phyloP scores from a whole-genome alignment of 1,140 invertebrate genomes.

The Pseudomyrmex pallidus region DNA sequence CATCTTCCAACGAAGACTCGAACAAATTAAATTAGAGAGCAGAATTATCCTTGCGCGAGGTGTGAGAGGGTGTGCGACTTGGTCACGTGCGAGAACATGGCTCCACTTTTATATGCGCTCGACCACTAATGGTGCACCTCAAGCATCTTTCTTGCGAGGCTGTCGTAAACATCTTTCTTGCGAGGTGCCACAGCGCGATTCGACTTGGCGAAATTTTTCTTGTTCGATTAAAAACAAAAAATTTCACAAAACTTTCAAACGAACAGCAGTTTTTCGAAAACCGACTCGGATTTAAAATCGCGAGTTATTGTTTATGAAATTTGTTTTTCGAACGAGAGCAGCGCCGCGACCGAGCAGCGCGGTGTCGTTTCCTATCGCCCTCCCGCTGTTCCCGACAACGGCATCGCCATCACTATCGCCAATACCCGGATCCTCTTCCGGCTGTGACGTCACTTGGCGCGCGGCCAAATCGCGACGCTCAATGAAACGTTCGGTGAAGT shows the following conservation, averaged over 20 bases:
- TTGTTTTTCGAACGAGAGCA: constrained; percentile 3
- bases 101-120: constrained; percentile 48
- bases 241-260: no score
- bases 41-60: constrained; percentile 53
- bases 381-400: constrained; percentile 9
- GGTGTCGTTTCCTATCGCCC: constrained; percentile 12
- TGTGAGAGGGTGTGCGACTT: constrained; percentile 60
- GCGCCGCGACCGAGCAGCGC: background rate
- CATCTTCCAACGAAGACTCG: constrained; percentile 65
- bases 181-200: background rate
- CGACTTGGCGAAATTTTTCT: background rate
- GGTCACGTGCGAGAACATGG: constrained; percentile 52
- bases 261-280: no score
- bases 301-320: no score
- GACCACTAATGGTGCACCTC: constrained; percentile 29
- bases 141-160: constrained; percentile 22
- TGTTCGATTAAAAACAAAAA: background rate
- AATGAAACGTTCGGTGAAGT: constrained; percentile 77
- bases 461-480: constrained; percentile 76
- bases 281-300: constrained; percentile 9
- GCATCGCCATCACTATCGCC: constrained; percentile 62
- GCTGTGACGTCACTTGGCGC: constrained; percentile 79
- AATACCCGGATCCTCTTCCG: constrained; percentile 69
- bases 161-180: constrained; percentile 43
- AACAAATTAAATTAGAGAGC: constrained; percentile 70